Base-by-base conservation (phyloP, 1,140 invertebrate species). In the Drosophila kohkoa region DNA sequence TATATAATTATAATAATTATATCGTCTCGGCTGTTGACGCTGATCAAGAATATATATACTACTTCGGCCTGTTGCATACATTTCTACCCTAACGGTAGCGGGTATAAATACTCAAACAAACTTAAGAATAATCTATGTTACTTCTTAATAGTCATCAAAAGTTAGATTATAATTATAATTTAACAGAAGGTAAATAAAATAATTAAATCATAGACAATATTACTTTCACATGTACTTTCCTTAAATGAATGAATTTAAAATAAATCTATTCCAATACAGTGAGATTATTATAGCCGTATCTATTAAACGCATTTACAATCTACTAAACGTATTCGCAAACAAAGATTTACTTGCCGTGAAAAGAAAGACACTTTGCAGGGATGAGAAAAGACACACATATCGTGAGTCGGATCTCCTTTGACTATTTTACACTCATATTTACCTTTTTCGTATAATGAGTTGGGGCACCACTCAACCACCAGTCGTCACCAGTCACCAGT, bases 281-380 rank as follows among this genome's bases (percentile, higher is more conserved):
- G 35, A 7, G 51, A 15, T 13, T 8, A 52, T 58, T 72, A 57
- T 65, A 55, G 60, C 63, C 64, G 59, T 75, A 81, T 86, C 81
- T 11, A 60, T 20, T 13, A 35, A 38, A 38, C 35, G 41, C 41
- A 43, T 43, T 48, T 30, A 38, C 72, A 82, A 86, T 86, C 82
- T 87, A 25, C 79, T 82, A 86, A 86, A 81, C 82, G 70, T 67
- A 81, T 86, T 85, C 15, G 72, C 72, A 88, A 79, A 88, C 78
- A 85, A 78, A 81, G 70, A 65, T 55, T 54, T 48, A 55, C 58
- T 69, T 35, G 54, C 41, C 43, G n/a, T 59, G 62, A 30, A 13
- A 7, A 13, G 28, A 16, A 54, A 13, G 30, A 25, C 28, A 35
- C n/a, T 1, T 64, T 72, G 73, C 49, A 63, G 65, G 66, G 57